Evolutionary conservation across 2,888 invertebrate species (phyloP), one percentile per base, ranked within the genome.

Genomic region (Apantesis nais): DNA sequence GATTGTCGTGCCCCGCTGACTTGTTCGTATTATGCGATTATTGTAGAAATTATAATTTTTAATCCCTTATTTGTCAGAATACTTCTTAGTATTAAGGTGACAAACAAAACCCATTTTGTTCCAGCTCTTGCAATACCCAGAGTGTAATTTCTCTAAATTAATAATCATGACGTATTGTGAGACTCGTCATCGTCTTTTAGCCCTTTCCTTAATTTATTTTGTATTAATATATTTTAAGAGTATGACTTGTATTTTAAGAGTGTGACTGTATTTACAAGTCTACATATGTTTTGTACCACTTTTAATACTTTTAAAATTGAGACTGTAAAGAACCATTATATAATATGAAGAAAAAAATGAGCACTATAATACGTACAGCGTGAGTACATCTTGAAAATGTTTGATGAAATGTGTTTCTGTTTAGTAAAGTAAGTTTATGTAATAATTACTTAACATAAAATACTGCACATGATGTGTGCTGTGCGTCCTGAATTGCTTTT

Each of bases 1-100:
- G 72, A 66, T 70, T 72, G 70, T 71, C 76, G 65, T 37, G 22
- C 39, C 29, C 25, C 65, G 44, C 70, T 22, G 52, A 52, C 52
- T 65, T 65, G 31, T 52, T 65, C 2, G 34, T 65, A 34, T 65
- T 65, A 37, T 65, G 65, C 14, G 34, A 34, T 34, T 31, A 60
- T 19, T 52, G 31, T 48, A 1, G 29, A 58, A 55, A 55, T 55
- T 12, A 55, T 29, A 41, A 64, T 31, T 48, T 48, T 34, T 48
- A 64, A 34, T 62, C 61, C 37, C 19, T 58, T 58, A 29, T 58
- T 58, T 58, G 25, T 58, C 29, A 29, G 58, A 16, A 58, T 29
- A 58, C 8, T 14, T 58, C 58, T 58, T 58, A 12, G 16, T 16
- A 58, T 29, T 29, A 58, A 58, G 14, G 29, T 58, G 29, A 58